Conservation (phyloP, 2,113 vertebrate genomes). For the Pluvialis apricaria region DNA sequence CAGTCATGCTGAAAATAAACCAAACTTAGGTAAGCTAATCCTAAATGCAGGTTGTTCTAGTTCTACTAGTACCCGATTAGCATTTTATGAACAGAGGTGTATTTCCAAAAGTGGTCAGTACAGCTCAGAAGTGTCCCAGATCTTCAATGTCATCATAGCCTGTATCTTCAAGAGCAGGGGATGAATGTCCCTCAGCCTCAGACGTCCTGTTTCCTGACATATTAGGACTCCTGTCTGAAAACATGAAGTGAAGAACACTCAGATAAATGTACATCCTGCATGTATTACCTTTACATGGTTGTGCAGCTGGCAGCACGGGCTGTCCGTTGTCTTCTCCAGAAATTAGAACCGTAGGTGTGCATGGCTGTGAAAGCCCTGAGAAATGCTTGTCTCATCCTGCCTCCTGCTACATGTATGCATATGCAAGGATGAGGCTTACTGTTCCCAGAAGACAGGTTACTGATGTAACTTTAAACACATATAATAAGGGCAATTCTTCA, state of each 20-base stretch:
- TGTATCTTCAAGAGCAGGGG: not conserved
- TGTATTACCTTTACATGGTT: not conserved
- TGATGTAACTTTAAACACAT: not conserved
- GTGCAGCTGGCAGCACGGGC: not conserved
- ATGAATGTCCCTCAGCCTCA: not conserved
- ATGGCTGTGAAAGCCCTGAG: not conserved
- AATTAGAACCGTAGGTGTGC: not conserved
- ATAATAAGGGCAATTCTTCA: not conserved
- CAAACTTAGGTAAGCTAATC: not conserved
- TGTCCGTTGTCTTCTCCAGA: not conserved
- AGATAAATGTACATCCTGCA: not conserved
- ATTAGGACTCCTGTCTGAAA: slow-evolving; percentile 1
- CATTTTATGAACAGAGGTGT: not conserved
- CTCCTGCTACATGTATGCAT: not conserved
- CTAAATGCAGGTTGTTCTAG: not conserved
- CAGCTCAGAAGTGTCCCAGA: not conserved
- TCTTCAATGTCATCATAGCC: slow-evolving; percentile 10
- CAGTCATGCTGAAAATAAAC: not conserved
- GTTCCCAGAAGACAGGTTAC: not conserved
- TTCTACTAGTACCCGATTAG: not conserved
- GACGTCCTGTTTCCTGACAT: not conserved
- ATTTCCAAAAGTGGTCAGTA: not conserved
- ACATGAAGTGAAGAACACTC: not conserved
- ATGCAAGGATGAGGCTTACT: not conserved
- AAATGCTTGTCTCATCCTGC: not conserved